Evolutionary conservation across 2,888 invertebrate genomes (phyloP), one percentile per base, ranked within the genome.

Genomic region (Ferrisia virgata): DNA sequence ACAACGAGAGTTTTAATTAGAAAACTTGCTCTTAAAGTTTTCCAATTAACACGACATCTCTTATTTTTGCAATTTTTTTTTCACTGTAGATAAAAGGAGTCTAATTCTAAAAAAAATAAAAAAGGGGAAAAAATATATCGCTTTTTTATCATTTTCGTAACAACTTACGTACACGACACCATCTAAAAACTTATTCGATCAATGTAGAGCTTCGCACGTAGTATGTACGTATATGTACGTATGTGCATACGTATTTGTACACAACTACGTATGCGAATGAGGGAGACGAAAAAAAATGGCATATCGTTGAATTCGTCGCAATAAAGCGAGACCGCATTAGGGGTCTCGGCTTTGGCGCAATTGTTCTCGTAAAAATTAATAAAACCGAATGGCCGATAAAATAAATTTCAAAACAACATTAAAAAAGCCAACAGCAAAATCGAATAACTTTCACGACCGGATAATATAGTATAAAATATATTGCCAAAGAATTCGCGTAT

Each of bases 401-500:
- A 64, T 28, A 25, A 64, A 64, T 28, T 64, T 28, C 58, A 28
- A 64, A 11, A n/a, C 9, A 64, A 25, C 28, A 64, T 64, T 28
- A 28, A 64, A 64, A 64, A 64, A 64, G 58, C 58, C 58, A 64
- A 5, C 58, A 64, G 25, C 58, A 64, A 64, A 64, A 25, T n/a
- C 58, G 58, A 64, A 58, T 58, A 58, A 64, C 58, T 64, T 64
- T 64, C 58, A 72, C 72, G 72, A 72, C 72, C 72, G 72, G 72
- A 72, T 72, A 72, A 72, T 72, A 72, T 72, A 72, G 33, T 25
- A 33, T 18, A 72, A 72, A 72, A 72, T 72, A 72, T 72, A 33
- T 64, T n/a, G 72, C 72, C n/a, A 72, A 31, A n/a, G 13, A 4
- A 25, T 31, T 28, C 28, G 28, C 31, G 25, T 22, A 72, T 33